These are phyloP conservation scores for Tetragonisca angustula DNA, from an alignment of 2,888 invertebrate species.

Conservation along the genomic window DNA sequence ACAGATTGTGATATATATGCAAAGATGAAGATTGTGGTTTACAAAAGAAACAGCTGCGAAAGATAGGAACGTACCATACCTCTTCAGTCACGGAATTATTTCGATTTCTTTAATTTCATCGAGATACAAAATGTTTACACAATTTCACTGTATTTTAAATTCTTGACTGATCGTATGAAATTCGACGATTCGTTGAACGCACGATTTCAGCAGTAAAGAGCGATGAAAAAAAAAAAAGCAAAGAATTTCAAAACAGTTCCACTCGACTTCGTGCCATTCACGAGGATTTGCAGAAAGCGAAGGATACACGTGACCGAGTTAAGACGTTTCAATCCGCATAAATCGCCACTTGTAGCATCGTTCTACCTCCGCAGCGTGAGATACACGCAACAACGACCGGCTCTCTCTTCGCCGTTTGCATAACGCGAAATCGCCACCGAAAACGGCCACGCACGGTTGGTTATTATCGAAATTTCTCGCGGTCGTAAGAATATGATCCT, in stretches of 20 bases:
- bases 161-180: too few relatives aligned
- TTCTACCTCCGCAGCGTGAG: conserved; percentile 40
- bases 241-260: background rate
- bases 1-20: too few relatives aligned
- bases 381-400: conserved; percentile 57
- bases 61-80: too few relatives aligned
- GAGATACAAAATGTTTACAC: too few relatives aligned
- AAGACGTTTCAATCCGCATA: conserved; percentile 64
- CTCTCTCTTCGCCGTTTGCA: conserved; percentile 65
- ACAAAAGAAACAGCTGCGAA: too few relatives aligned
- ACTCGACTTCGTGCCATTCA: background rate
- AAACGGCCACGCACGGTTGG: conserved; percentile 72
- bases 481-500: conserved; percentile 70
- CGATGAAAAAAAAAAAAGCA: background rate
- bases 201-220: background rate
- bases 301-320: conserved; percentile 55
- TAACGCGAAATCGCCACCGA: conserved; percentile 74
- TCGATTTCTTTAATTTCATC: too few relatives aligned
- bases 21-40: too few relatives aligned
- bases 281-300: background rate
- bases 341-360: conserved; percentile 73
- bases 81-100: too few relatives aligned
- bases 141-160: too few relatives aligned
- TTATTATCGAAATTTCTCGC: conserved; percentile 76
- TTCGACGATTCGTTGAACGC: too few relatives aligned